Conservation (phyloP, 92 coral and sea anemone species). For the Porites divaricata region DNA sequence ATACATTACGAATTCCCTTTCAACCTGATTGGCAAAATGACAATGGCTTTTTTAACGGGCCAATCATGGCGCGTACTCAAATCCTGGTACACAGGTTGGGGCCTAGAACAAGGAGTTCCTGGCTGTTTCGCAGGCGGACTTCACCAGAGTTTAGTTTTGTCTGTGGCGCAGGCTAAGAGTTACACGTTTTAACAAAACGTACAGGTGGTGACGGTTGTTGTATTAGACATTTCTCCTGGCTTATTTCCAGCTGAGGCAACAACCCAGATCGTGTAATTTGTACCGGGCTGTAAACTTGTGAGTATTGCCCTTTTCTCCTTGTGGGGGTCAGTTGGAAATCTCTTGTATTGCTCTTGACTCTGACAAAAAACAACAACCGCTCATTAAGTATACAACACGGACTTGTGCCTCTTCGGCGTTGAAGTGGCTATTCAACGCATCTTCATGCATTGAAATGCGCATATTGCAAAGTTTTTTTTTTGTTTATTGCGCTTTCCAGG, state of each 20-base stretch:
- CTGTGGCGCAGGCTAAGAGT: too few species aligned
- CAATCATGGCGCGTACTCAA: too few species aligned
- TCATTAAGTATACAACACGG: background rate
- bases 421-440: background rate
- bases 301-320: background rate
- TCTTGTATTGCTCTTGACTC: background rate
- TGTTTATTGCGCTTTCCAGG: too few species aligned
- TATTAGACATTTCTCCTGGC: conserved; percentile 6
- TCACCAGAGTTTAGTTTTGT: too few species aligned
- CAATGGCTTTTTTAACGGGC: too few species aligned
- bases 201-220: conserved; percentile 13
- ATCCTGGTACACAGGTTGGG: too few species aligned
- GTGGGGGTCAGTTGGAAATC: too few species aligned
- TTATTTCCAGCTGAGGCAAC: background rate
- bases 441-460: background rate
- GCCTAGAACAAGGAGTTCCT: too few species aligned
- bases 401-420: background rate
- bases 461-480: too few species aligned
- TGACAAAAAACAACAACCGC: background rate
- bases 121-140: too few species aligned
- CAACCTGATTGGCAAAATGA: too few species aligned
- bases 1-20: too few species aligned
- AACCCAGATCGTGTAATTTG: conserved; percentile 9
- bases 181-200: background rate
- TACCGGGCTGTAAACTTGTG: background rate